Evolutionary conservation across 2,888 invertebrate species (phyloP).

Genomic region (Adela reaumurella): DNA sequence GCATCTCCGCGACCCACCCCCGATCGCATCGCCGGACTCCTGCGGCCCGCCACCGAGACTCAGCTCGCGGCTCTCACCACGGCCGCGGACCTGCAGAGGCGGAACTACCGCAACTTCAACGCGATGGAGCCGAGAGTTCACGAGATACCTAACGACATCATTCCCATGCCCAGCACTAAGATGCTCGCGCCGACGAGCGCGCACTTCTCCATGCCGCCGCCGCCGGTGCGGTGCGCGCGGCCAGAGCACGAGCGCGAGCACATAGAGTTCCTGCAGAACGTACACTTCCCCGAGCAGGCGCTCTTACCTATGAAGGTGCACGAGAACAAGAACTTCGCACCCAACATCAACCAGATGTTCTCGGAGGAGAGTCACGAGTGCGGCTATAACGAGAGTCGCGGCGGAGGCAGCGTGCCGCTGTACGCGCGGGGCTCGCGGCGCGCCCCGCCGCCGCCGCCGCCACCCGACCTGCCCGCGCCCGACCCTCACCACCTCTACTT

Average conservation of each 20-base stretch:
- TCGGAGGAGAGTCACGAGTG: slow-evolving; percentile 39
- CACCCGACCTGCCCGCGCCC: neutral
- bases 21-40: neutral
- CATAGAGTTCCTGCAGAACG: slow-evolving; percentile 57
- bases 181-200: slow-evolving; percentile 6
- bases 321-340: slow-evolving; percentile 19
- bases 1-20: neutral
- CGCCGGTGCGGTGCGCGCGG: slow-evolving; percentile 11
- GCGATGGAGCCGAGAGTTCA: neutral
- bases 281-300: slow-evolving; percentile 45
- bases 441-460: slow-evolving; percentile 1
- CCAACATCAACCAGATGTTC: slow-evolving; percentile 18
- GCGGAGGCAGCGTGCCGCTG: neutral
- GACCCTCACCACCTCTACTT: neutral
- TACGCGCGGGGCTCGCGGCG: slow-evolving; percentile 10
- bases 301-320: slow-evolving; percentile 13
- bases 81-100: neutral
- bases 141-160: neutral
- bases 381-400: slow-evolving; percentile 13
- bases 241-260: slow-evolving; percentile 29
- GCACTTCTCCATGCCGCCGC: slow-evolving; percentile 10
- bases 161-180: neutral
- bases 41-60: neutral
- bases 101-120: neutral
- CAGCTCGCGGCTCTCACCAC: neutral